These are phyloP conservation scores for Vespertilio murinus DNA, from an alignment of 2,797 vertebrate species.

Conservation along the genomic window DNA sequence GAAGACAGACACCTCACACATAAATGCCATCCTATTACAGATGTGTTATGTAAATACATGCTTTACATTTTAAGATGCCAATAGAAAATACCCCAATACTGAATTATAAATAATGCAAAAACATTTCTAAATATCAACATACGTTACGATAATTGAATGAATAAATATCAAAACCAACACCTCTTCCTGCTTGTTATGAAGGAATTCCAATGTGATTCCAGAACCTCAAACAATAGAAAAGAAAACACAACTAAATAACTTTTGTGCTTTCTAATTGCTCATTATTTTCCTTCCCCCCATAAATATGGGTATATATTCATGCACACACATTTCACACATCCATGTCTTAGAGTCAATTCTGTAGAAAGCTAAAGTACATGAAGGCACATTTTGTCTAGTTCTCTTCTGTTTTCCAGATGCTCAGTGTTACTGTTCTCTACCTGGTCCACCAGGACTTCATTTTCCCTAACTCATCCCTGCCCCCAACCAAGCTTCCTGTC, in stretches of 20 bases:
- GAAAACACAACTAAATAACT: neutral
- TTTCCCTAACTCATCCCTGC: rapidly evolving
- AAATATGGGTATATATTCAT: neutral
- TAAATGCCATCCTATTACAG: neutral
- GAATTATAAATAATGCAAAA: slow-evolving; percentile 20
- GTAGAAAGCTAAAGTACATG: neutral
- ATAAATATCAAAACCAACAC: slow-evolving; percentile 1
- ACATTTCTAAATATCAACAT: neutral
- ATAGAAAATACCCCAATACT: neutral
- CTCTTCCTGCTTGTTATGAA: neutral
- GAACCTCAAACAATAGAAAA: neutral
- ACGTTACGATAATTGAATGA: neutral
- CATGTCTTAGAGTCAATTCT: neutral
- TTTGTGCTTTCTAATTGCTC: neutral
- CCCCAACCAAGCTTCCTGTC: neutral
- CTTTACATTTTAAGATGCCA: neutral
- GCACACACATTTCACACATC: neutral
- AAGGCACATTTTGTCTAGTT: neutral
- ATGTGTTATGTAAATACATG: neutral
- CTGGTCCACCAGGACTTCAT: neutral
- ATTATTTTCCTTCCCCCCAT: neutral
- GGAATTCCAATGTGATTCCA: neutral
- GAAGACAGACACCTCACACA: neutral
- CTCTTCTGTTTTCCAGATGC: neutral
- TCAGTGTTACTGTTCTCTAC: neutral